phyloP scores from a whole-genome alignment of 2,888 invertebrate species.

The Amphipyra berbera region DNA sequence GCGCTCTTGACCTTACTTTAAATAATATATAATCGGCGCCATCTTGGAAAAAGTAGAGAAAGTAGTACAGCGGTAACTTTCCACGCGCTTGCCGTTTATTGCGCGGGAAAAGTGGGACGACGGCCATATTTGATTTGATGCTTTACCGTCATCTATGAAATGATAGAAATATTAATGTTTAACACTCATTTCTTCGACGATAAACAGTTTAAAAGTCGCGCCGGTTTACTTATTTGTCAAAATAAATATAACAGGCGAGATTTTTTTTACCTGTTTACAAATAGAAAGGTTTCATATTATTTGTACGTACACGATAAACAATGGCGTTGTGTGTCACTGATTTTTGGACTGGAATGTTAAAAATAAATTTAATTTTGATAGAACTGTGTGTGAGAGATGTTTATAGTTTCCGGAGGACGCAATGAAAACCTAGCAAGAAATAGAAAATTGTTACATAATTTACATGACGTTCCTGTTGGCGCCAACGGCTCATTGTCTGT shows the following conservation, averaged over 20 bases:
- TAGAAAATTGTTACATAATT: slow-evolving; percentile 57
- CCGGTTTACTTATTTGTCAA: not conserved
- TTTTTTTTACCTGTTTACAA: no score
- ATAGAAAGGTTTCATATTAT: no score
- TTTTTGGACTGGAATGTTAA: not conserved
- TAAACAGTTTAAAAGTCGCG: slow-evolving; percentile 2
- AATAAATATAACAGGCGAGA: no score
- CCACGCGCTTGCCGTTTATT: slow-evolving; percentile 84
- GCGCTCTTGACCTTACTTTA: slow-evolving; percentile 81
- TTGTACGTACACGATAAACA: no score
- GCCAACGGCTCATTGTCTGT: slow-evolving; percentile 77
- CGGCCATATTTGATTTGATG: slow-evolving; percentile 85
- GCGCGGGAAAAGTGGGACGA: slow-evolving; percentile 88
- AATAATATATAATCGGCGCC: slow-evolving; percentile 79
- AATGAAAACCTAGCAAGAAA: slow-evolving; percentile 48
- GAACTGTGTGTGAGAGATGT: slow-evolving; percentile 10
- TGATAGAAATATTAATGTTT: slow-evolving; percentile 44
- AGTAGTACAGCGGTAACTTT: slow-evolving; percentile 89
- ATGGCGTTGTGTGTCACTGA: no score
- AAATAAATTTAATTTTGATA: no score
- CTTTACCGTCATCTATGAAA: slow-evolving; percentile 71
- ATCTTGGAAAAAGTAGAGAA: slow-evolving; percentile 90
- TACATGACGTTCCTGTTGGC: slow-evolving; percentile 69
- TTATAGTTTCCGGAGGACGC: slow-evolving; percentile 40
- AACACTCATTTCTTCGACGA: slow-evolving; percentile 23